A percentile compares a stretch with the other conserved stretches of the same genome.
phyloP scores from a whole-genome alignment of 1,140 invertebrate genomes.

The Anoplophora glabripennis region DNA sequence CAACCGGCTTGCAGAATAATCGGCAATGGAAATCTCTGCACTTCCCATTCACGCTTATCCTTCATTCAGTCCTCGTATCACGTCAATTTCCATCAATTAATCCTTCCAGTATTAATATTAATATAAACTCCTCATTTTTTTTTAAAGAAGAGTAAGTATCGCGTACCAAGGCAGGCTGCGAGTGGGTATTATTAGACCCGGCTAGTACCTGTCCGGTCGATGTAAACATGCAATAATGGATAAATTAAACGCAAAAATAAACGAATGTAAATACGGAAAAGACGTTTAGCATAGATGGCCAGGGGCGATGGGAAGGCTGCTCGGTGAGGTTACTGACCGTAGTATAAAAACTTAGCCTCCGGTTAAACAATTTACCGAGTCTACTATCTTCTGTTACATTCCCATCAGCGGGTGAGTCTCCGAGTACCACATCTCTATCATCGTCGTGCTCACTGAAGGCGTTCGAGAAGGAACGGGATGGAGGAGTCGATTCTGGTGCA shows the following conservation, averaged over 20 bases:
- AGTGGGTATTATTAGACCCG: too few species aligned
- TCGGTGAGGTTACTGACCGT: constrained; percentile 1
- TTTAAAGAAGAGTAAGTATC: too few species aligned
- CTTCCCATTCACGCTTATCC: too few species aligned
- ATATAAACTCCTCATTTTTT: too few species aligned
- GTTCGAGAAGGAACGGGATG: background rate
- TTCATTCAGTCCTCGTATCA: too few species aligned
- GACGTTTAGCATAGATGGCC: constrained; percentile 8
- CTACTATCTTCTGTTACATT: constrained; percentile 10
- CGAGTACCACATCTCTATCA: background rate
- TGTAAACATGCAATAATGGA: too few species aligned
- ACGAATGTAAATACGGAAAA: constrained; percentile 4
- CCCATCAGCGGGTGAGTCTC: background rate
- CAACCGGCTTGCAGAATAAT: too few species aligned
- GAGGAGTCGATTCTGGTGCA: background rate
- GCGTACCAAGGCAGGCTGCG: too few species aligned
- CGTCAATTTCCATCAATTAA: too few species aligned
- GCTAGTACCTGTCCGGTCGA: too few species aligned
- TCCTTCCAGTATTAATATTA: too few species aligned
- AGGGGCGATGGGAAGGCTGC: background rate
- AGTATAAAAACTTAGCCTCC: background rate
- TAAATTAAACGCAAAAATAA: background rate
- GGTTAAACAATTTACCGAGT: constrained; percentile 7
- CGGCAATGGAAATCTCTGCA: too few species aligned
- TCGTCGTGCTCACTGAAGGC: background rate